Evolutionary conservation across 2,888 invertebrate genomes (phyloP).

Genomic region (Trichopoda pennipes): DNA sequence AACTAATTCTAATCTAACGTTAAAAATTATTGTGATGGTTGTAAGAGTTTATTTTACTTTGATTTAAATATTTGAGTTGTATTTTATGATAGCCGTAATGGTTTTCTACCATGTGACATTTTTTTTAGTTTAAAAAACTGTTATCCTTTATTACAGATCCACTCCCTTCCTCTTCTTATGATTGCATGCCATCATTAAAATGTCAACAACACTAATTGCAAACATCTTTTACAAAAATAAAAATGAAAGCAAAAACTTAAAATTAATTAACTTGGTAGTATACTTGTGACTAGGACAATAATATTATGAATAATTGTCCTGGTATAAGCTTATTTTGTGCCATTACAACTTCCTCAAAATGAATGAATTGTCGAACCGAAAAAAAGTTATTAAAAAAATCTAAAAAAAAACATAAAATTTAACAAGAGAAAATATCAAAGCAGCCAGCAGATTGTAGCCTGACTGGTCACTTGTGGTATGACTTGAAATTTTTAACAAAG

Average conservation of each 20-base stretch:
- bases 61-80: no score
- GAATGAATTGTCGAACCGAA: neutral
- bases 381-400: neutral
- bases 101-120: no score
- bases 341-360: neutral
- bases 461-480: constrained; percentile 41
- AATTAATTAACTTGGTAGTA: constrained; percentile 47
- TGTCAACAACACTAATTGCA: constrained; percentile 63
- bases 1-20: no score
- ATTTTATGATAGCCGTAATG: no score
- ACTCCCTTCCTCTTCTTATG: constrained; percentile 5
- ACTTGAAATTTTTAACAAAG: constrained; percentile 33
- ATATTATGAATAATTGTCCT: constrained; percentile 12
- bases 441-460: constrained; percentile 26
- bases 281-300: constrained; percentile 20
- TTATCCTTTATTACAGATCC: no score
- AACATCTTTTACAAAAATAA: constrained; percentile 5
- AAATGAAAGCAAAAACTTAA: constrained; percentile 8
- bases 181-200: constrained; percentile 58
- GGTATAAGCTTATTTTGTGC: neutral
- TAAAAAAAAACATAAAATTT: neutral
- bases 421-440: constrained; percentile 20
- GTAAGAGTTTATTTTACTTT: no score
- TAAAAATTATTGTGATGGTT: no score
- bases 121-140: no score